Evolutionary conservation across 2,888 invertebrate genomes (phyloP).

Genomic region (Morinoia aosen): DNA sequence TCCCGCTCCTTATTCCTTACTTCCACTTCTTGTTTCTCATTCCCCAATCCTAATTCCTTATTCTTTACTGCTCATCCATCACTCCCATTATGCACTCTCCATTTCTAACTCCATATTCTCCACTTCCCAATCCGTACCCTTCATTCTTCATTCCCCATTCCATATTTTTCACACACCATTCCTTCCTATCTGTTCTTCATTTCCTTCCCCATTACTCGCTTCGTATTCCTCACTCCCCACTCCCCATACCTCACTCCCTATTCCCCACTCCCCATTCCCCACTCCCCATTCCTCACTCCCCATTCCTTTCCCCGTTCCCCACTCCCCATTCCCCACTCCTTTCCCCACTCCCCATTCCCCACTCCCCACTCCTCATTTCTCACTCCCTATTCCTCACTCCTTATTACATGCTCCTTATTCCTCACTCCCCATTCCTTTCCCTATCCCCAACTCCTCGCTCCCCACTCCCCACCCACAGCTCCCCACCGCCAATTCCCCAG

Average conservation of each 20-base stretch:
- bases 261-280: neutral
- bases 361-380: neutral
- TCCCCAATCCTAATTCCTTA: no score
- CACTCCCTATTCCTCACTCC: neutral
- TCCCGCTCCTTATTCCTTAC: neutral
- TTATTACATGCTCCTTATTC: neutral
- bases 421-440: neutral
- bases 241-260: neutral
- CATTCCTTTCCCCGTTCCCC: neutral
- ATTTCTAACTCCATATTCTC: no score
- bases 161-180: neutral
- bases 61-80: neutral
- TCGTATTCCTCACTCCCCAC: neutral
- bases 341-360: neutral
- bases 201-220: no score
- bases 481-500: constrained; percentile 24
- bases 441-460: neutral
- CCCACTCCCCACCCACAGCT: neutral
- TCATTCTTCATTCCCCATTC: no score
- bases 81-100: no score
- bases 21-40: no score
- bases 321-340: neutral
- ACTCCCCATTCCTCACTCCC: neutral
- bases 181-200: neutral
- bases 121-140: no score